phyloP scores from a whole-genome alignment of 2,888 invertebrate species.

The Tiliacea citrago region DNA sequence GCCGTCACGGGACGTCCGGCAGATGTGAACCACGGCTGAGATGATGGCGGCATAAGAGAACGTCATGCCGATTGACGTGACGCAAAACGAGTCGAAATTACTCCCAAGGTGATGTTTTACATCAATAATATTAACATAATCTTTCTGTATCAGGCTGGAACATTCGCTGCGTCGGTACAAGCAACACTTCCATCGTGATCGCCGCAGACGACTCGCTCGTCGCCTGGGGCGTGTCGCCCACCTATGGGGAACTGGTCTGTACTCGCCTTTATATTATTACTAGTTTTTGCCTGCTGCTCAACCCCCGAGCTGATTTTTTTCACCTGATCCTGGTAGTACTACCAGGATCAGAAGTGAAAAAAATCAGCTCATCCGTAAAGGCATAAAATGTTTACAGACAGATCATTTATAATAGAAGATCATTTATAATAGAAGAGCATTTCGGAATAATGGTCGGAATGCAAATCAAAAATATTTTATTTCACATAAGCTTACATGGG shows the following conservation, averaged over 20 bases:
- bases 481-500: too few relatives aligned
- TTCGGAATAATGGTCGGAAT: neutral
- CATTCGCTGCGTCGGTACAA: conserved; percentile 95
- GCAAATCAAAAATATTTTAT: too few relatives aligned
- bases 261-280: conserved; percentile 27
- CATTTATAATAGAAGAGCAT: too few relatives aligned
- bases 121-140: neutral
- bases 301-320: too few relatives aligned
- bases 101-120: neutral
- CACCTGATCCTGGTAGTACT: too few relatives aligned
- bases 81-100: neutral
- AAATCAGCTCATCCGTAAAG: neutral
- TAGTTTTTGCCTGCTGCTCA: neutral
- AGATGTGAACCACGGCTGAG: neutral
- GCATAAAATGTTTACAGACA: neutral
- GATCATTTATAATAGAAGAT: too few relatives aligned
- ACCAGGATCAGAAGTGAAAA: neutral
- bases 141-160: conserved; percentile 93
- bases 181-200: conserved; percentile 95
- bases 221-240: conserved; percentile 98
- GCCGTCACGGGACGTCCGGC: neutral
- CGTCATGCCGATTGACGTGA: neutral
- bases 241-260: conserved; percentile 96
- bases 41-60: neutral
- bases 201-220: conserved; percentile 97